A percentile compares a stretch with the other conserved stretches of the same genome.
phyloP scores from a whole-genome alignment of 2,888 invertebrate genomes.

The Neoscelio sp. region DNA sequence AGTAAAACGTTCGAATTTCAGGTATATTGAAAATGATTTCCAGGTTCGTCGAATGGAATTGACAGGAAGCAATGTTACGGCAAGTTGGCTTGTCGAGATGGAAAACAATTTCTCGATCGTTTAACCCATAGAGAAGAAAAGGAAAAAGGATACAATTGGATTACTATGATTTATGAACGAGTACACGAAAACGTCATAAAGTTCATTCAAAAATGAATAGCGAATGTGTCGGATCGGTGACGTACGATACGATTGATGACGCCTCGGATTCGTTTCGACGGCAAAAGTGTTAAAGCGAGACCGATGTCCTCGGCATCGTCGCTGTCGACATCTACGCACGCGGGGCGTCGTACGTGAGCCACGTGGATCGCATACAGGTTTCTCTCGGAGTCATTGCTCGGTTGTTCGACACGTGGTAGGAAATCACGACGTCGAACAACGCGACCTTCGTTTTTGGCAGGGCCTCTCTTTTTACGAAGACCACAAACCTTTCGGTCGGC shows the following conservation, averaged over 20 bases:
- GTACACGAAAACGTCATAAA: conserved; percentile 1
- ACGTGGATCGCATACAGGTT: conserved; percentile 71
- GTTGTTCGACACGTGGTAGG: conserved; percentile 64
- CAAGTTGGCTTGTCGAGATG: too few relatives aligned
- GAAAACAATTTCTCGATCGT: too few relatives aligned
- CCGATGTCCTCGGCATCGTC: conserved; percentile 40
- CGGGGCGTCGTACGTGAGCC: conserved; percentile 67
- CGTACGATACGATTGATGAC: conserved; percentile 43
- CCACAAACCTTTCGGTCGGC: conserved; percentile 5
- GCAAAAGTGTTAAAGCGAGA: conserved; percentile 53
- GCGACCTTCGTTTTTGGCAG: conserved; percentile 60
- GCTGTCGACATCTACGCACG: conserved; percentile 50
- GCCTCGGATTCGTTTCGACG: conserved; percentile 49
- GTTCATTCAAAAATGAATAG: conserved; percentile 50
- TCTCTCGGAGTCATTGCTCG: conserved; percentile 64
- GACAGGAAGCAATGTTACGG: neutral
- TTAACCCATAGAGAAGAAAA: neutral
- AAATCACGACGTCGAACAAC: conserved; percentile 54
- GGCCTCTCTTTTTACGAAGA: conserved; percentile 13
- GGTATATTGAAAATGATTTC: conserved; percentile 27
- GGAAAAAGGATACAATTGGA: neutral
- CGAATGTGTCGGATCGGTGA: conserved; percentile 26
- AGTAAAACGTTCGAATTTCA: conserved; percentile 22
- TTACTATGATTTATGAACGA: conserved; percentile 46
- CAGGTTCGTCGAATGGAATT: neutral